These are phyloP conservation scores for Sander lucioperca DNA, from an alignment of 2,113 vertebrate genomes.

Conservation along the genomic window DNA sequence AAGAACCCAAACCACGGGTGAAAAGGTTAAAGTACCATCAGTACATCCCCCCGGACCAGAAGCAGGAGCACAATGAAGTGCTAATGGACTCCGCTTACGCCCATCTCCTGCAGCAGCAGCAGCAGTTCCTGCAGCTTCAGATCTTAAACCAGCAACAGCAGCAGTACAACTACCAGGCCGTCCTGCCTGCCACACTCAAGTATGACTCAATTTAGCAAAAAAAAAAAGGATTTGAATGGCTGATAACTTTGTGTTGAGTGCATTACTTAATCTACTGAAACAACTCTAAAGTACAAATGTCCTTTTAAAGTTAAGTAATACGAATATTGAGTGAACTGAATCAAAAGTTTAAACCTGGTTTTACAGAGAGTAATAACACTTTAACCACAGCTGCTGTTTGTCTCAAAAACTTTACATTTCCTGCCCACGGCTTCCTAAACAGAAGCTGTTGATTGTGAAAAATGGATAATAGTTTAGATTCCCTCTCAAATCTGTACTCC, in stretches of 20 bases:
- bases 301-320: conserved; percentile 23
- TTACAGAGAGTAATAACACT: conserved; percentile 22
- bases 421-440: conserved; percentile 55
- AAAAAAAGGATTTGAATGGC: background rate
- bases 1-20: conserved; percentile 95
- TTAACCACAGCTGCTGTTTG: conserved; percentile 55
- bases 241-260: background rate
- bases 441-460: conserved; percentile 73
- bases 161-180: conserved; percentile 93
- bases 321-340: conserved; percentile 12
- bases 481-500: conserved; percentile 45
- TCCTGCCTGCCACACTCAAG: conserved; percentile 89
- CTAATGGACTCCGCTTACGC: conserved; percentile 97
- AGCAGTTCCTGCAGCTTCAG: conserved; percentile 98
- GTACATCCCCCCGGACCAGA: conserved; percentile 98
- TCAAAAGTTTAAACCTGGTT: conserved; percentile 5
- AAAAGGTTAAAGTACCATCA: conserved; percentile 99
- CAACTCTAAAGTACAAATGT: conserved; percentile 16
- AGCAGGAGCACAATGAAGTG: conserved; percentile 90
- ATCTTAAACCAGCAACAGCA: conserved; percentile 98
- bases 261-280: background rate
- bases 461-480: conserved; percentile 49
- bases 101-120: conserved; percentile 96
- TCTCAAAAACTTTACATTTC: conserved; percentile 47
- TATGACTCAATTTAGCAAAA: conserved; percentile 74